Evolutionary conservation across 2,113 vertebrate genomes (phyloP).

Genomic region (Notothenia rossii): DNA sequence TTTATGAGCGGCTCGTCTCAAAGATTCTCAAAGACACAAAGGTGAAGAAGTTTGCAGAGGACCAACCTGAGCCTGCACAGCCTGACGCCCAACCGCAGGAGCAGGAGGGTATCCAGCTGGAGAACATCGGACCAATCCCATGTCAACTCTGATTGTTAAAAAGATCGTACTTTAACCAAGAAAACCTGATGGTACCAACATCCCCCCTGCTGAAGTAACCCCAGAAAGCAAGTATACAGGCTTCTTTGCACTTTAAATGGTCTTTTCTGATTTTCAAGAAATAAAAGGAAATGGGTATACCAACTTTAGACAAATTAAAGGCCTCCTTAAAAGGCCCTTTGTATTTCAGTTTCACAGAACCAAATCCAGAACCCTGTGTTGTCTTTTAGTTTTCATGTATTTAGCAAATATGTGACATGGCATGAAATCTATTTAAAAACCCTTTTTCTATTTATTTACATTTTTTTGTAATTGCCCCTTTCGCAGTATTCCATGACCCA

Average conservation of each 20-base stretch:
- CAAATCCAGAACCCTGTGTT: neutral
- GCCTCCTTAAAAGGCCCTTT: neutral
- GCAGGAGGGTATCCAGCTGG: neutral
- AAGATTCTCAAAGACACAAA: slow-evolving; percentile 83
- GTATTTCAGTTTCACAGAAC: neutral
- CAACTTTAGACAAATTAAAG: neutral
- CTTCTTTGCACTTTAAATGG: neutral
- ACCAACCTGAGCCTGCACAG: neutral
- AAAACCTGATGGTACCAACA: neutral
- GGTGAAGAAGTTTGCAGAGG: slow-evolving; percentile 39
- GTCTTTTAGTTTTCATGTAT: neutral
- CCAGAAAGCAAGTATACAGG: too few relatives aligned
- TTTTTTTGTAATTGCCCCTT: neutral
- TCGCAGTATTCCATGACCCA: neutral
- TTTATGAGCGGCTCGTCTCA: slow-evolving; percentile 85
- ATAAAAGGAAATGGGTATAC: too few relatives aligned
- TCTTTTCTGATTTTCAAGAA: neutral
- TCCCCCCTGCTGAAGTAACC: neutral
- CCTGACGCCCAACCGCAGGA: neutral
- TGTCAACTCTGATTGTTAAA: slow-evolving; percentile 18
- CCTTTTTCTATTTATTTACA: neutral
- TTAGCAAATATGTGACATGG: neutral
- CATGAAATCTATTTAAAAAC: neutral
- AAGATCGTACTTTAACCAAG: neutral
- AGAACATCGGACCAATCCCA: slow-evolving; percentile 5